Percentiles rank a stretch among this genome's conserved stretches.
phyloP scores from a whole-genome alignment of 2,888 invertebrate genomes.

The Bruchidius siliquastri region DNA sequence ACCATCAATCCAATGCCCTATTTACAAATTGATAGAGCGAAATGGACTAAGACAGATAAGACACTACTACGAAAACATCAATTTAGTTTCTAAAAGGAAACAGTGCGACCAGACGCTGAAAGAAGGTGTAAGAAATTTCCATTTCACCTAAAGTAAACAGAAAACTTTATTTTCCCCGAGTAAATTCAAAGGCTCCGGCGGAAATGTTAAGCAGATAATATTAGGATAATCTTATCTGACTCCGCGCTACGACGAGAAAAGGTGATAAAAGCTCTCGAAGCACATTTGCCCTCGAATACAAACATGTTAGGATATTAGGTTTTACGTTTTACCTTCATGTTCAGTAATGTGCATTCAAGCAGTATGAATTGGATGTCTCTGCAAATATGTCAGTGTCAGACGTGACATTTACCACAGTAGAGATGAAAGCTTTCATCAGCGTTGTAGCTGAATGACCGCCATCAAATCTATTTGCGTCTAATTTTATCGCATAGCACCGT shows the following conservation, averaged over 20 bases:
- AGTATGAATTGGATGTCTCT: background rate
- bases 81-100: background rate
- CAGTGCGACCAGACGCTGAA: background rate
- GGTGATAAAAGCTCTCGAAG: constrained; percentile 16
- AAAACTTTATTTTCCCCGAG: background rate
- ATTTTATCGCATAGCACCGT: no score
- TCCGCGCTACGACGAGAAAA: constrained; percentile 12
- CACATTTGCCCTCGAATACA: background rate
- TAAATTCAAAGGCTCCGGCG: background rate
- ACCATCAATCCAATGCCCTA: background rate
- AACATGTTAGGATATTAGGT: background rate
- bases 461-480: no score
- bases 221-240: constrained; percentile 16
- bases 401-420: no score
- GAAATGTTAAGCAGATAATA: constrained; percentile 7
- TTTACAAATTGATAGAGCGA: background rate
- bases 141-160: background rate
- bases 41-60: background rate
- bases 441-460: no score
- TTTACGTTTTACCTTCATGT: background rate
- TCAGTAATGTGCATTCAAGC: background rate
- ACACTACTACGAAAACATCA: background rate
- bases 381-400: background rate
- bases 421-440: no score
- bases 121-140: background rate